Conservation (phyloP, 2,113 vertebrate genomes). For the Acrocephalus arundinaceus region DNA sequence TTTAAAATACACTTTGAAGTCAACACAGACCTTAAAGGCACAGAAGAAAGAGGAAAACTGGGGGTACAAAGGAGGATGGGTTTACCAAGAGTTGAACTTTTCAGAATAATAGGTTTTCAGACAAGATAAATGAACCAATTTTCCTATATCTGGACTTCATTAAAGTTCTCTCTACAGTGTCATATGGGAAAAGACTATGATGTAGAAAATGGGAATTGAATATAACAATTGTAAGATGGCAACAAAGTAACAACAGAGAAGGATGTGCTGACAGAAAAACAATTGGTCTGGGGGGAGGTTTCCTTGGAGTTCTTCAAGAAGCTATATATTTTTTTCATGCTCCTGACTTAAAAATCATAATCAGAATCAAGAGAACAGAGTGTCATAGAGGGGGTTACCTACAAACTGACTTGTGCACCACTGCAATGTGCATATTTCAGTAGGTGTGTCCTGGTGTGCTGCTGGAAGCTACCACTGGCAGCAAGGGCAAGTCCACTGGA, state of each 20-base stretch:
- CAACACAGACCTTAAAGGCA: background rate
- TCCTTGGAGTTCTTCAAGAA: background rate
- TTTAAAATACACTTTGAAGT: background rate
- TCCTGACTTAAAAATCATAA: background rate
- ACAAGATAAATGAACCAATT: background rate
- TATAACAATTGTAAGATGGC: constrained; percentile 23
- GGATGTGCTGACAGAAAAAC: constrained; percentile 36
- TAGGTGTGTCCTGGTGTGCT: rapidly evolving
- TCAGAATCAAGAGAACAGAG: background rate
- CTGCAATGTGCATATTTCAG: background rate
- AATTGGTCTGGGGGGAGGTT: background rate
- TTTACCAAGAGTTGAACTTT: background rate
- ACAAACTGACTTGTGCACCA: background rate
- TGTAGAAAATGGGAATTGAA: constrained; percentile 35
- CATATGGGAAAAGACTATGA: constrained; percentile 10
- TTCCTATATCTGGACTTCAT: constrained; percentile 36
- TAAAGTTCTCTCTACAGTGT: constrained; percentile 15
- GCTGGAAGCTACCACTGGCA: background rate
- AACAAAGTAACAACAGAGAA: background rate
- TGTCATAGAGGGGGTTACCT: background rate
- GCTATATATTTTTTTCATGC: background rate
- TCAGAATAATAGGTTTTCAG: background rate
- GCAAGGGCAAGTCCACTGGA: background rate
- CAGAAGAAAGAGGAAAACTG: background rate
- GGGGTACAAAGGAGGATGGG: background rate